Evolutionary conservation across 2,888 invertebrate genomes (phyloP), one percentile per base, ranked within the genome.

Genomic region (Arrhopalites spinosus): DNA sequence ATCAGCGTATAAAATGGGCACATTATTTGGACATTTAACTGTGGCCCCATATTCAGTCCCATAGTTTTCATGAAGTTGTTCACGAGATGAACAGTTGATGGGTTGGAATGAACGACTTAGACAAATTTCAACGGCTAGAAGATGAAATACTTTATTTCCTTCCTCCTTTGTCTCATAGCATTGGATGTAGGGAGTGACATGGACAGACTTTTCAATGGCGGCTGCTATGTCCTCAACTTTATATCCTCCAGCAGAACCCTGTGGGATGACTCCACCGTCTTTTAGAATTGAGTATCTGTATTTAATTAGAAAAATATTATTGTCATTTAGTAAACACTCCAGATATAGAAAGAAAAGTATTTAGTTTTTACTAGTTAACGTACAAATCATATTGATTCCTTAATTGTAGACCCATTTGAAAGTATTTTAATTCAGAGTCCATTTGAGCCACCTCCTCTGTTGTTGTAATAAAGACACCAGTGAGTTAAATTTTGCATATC

Each of bases 111-210:
- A 66, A 15, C 72, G 73, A 59, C 70, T 74, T 13, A 82, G 74
- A 67, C 82, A 82, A 2, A 82, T 56, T 69, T 82, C 81, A 1
- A 82, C 74, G 2, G 81, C 80, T 2, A 82, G 74, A 0, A 82
- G 71, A 78, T 82, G 79, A 45, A 77, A 78, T 0, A 74, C 75
- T 13, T 23, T 61, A 36, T 66, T 69, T 20, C 75, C 77, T 13
- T 73, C 53, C 36, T 78, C 76, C 76, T 79, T 79, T 11, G 71
- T 73, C 11, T 64, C 69, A 20, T 80, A 75, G 69, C 82, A 82
- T 43, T 81, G 80, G n/a, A 82, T 66, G 45, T 78, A 78, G 7
- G 82, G 81, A 25, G 64, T 75, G 15, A 53, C 72, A 23, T 77
- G 76, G 3, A 80, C 64, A 1, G 70, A 29, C 47, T 30, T 77